Evolutionary conservation across 2,113 vertebrate species (phyloP), one percentile per base, ranked within the genome.

Genomic region (Arenaria interpres): DNA sequence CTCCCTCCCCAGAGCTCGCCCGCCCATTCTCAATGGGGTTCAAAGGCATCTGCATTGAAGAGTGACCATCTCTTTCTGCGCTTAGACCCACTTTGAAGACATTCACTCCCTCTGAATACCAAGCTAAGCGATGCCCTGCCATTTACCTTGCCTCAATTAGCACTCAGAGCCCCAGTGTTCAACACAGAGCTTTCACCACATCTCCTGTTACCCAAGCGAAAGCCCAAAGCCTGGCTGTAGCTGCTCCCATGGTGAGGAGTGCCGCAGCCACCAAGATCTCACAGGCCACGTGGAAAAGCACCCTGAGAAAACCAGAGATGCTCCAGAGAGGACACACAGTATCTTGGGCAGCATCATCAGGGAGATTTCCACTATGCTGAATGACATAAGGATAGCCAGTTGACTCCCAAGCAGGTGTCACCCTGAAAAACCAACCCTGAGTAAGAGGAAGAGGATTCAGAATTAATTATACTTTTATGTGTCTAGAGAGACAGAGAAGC

Each of bases 291-390:
- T 19, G 54, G 37, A 87, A 85, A 93, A 82, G 28, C 25, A 46
- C 33, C 1, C 0, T 5, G 37, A 79, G n/a, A 85, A 91, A 93
- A 73, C 6, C 1, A 0, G 19, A 62, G 56, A 54, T 43, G n/a
- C 2, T 25, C 32, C 10, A 35, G 18, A 83, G 48, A 85, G 7
- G 21, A 45, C 22, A n/a, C 30, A 33, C 0, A 0, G 14, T 50
- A 76, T 64, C 56, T 78, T 72, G 30, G 17, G 33, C 21, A 43
- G 14, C 2, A 1, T 23, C 39, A 57, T 68, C 48, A 53, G 24
- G 12, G n/a, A 64, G 15, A 82, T 33, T 78, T 46, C 33, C 25
- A 8, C 43, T 32, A 7, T 15, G 12, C 37, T 74, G 66, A 80
- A 60, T 39, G 41, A 78, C 37, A 67, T 14, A 67, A 69, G 82